phyloP scores from a whole-genome alignment of 2,888 invertebrate species.

The Resseliella maxima region DNA sequence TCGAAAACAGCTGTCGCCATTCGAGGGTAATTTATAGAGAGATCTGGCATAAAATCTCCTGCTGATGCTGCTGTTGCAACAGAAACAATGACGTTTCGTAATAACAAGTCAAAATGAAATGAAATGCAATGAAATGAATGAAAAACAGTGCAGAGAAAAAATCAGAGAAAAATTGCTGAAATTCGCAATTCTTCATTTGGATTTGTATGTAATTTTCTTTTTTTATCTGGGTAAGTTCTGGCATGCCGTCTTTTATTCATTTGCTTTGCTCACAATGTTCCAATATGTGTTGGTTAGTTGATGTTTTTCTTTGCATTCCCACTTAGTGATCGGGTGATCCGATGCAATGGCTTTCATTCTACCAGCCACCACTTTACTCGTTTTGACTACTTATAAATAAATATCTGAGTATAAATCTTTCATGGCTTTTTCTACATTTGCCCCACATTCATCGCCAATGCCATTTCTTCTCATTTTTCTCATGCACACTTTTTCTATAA shows the following conservation, averaged over 20 bases:
- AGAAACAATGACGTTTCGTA: slow-evolving; percentile 23
- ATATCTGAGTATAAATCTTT: slow-evolving; percentile 40
- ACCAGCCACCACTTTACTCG: slow-evolving; percentile 10
- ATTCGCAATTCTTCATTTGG: slow-evolving; percentile 39
- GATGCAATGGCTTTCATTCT: neutral
- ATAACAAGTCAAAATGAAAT: slow-evolving; percentile 16
- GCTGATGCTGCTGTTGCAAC: neutral
- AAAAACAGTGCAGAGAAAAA: neutral
- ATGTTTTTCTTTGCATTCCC: neutral
- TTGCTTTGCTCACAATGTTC: neutral
- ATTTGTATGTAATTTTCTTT: slow-evolving; percentile 10
- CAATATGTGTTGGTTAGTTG: neutral
- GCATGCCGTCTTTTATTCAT: too few relatives aligned
- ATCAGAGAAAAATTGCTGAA: slow-evolving; percentile 22
- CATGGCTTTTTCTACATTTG: slow-evolving; percentile 12
- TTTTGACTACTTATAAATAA: slow-evolving; percentile 51
- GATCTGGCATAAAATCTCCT: neutral
- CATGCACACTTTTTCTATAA: neutral
- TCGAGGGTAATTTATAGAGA: slow-evolving; percentile 32
- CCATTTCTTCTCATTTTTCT: slow-evolving; percentile 43
- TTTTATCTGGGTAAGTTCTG: neutral
- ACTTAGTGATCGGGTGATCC: slow-evolving; percentile 6
- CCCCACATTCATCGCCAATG: slow-evolving; percentile 6
- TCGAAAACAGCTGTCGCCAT: slow-evolving; percentile 51
- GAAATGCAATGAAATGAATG: neutral